Conservation (phyloP, 1,140 invertebrate genomes). For the Drosophila kohkoa region DNA sequence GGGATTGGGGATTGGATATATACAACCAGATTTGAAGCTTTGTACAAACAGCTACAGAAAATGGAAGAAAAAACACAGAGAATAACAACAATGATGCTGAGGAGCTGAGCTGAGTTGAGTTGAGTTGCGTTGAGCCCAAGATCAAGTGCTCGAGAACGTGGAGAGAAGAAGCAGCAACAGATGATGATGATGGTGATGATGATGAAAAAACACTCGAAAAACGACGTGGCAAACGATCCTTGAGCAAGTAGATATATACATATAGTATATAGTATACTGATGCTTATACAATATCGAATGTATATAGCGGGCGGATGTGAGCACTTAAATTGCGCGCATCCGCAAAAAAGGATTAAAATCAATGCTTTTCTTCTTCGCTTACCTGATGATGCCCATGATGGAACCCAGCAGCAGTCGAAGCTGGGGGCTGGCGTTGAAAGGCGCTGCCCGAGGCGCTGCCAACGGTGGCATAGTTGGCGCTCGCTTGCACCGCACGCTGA, state of each 20-base stretch:
- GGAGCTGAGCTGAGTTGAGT: constrained; percentile 28
- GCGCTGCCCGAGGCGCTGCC: constrained; percentile 77
- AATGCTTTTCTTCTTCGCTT: constrained; percentile 39
- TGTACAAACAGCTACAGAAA: constrained; percentile 70
- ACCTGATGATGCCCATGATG: constrained; percentile 85
- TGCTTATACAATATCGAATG: constrained; percentile 9
- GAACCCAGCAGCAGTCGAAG: constrained; percentile 59
- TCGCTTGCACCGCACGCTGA: constrained; percentile 57
- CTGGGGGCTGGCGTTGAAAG: constrained; percentile 76
- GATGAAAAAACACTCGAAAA: constrained; percentile 56
- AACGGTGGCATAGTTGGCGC: constrained; percentile 57
- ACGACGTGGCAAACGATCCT: constrained; percentile 16
- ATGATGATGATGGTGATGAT: constrained; percentile 29
- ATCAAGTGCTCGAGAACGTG: constrained; percentile 72
- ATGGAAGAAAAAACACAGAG: constrained; percentile 24
- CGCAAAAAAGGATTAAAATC: constrained; percentile 65
- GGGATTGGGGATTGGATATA: constrained; percentile 27
- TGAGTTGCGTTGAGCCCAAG: constrained; percentile 44
- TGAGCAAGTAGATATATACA: constrained; percentile 37
- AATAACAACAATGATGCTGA: constrained; percentile 59
- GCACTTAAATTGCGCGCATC: constrained; percentile 59
- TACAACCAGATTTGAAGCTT: constrained; percentile 83
- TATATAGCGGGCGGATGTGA: constrained; percentile 56
- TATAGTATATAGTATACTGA: constrained; percentile 7
- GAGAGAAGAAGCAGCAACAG: neutral